These are phyloP conservation scores for Lamprologus lemairii DNA, from an alignment of 2,113 vertebrate genomes.

Conservation along the genomic window DNA sequence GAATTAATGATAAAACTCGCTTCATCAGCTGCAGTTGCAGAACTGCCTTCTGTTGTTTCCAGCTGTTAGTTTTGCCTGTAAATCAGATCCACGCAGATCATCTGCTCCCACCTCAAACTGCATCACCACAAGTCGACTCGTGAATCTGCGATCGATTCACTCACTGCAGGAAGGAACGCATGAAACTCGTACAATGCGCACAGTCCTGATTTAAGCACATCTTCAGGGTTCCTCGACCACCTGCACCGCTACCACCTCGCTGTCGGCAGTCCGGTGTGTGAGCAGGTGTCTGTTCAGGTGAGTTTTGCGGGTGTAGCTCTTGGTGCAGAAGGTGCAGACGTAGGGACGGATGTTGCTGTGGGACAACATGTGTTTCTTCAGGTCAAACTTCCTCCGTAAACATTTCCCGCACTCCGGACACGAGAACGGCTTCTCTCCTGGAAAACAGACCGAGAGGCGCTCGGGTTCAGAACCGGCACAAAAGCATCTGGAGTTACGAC, in stretches of 20 bases:
- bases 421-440: constrained; percentile 62
- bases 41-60: not conserved
- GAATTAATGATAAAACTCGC: not conserved
- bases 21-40: not conserved
- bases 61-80: not conserved
- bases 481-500: not conserved
- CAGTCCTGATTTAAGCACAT: not conserved
- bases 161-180: not conserved
- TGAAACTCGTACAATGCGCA: not conserved
- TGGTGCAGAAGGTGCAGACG: constrained; percentile 54
- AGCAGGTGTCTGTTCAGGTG: constrained; percentile 67
- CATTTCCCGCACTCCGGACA: constrained; percentile 67
- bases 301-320: constrained; percentile 68
- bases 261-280: constrained; percentile 13
- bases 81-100: not conserved
- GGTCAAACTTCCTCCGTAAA: constrained; percentile 62
- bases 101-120: not conserved
- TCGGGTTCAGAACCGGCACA: not conserved
- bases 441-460: not conserved
- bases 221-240: not conserved
- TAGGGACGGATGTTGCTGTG: constrained; percentile 59
- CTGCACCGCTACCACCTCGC: not conserved
- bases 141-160: not conserved
- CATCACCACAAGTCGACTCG: not conserved
- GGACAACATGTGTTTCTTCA: constrained; percentile 67